Conservation (phyloP, 2,888 invertebrate species). For the Xylota sylvarum region DNA sequence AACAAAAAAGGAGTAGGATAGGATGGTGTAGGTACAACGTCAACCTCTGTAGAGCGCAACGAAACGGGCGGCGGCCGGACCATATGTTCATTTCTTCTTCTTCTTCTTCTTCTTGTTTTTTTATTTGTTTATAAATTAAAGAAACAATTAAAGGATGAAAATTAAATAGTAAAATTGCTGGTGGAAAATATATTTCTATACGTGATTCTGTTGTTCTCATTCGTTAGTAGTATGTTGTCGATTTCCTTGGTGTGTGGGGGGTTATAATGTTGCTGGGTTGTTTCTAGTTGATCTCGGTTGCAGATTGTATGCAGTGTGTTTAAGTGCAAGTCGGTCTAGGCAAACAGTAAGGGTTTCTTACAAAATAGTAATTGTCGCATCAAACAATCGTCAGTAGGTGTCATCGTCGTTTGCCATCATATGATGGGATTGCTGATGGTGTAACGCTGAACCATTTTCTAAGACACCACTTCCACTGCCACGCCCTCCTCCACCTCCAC, state of each 20-base stretch:
- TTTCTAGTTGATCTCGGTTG: conserved; percentile 8
- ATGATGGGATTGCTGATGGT: conserved; percentile 73
- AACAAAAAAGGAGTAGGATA: conserved; percentile 50
- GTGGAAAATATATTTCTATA: conserved; percentile 51
- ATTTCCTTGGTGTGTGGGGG: conserved; percentile 11
- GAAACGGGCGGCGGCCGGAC: conserved; percentile 54
- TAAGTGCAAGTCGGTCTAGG: conserved; percentile 69
- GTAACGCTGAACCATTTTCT: conserved; percentile 79
- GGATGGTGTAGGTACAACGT: conserved; percentile 43
- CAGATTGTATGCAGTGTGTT: conserved; percentile 25
- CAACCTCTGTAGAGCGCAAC: conserved; percentile 56
- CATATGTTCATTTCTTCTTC: conserved; percentile 19
- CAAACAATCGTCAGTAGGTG: conserved; percentile 80
- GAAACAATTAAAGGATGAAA: conserved; percentile 50
- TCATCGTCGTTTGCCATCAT: conserved; percentile 79
- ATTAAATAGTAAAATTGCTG: conserved; percentile 44
- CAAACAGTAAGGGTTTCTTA: conserved; percentile 53
- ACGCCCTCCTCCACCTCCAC: conserved; percentile 12
- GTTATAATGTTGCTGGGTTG: conserved; percentile 32
- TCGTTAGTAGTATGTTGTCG: conserved; percentile 35
- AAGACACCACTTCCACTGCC: conserved; percentile 42
- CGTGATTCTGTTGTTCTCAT: conserved; percentile 33
- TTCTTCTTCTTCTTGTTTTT: conserved; percentile 10
- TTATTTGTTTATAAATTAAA: conserved; percentile 38
- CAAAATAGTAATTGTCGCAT: conserved; percentile 72